A percentile compares a stretch with the other conserved stretches of the same genome.
These are phyloP conservation scores for Acrocephalus arundinaceus DNA, from an alignment of 2,113 vertebrate genomes.

Conservation along the genomic window DNA sequence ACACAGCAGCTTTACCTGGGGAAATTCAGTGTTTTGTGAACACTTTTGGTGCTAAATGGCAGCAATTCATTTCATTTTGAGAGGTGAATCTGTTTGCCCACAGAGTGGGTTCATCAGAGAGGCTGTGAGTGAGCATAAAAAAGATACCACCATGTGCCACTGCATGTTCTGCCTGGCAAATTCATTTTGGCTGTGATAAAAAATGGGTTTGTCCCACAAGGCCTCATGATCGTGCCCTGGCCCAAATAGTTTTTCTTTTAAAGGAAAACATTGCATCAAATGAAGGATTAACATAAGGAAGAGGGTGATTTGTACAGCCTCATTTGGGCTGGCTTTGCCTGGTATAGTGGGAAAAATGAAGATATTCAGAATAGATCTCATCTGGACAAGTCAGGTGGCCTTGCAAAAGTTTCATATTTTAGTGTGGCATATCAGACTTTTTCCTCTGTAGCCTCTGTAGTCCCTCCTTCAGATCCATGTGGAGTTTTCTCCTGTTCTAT, in stretches of 20 bases:
- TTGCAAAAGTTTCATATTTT: neutral
- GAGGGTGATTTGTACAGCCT: neutral
- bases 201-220: neutral
- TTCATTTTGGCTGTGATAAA: neutral
- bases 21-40: neutral
- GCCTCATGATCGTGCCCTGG: neutral
- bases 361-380: neutral
- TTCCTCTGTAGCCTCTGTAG: neutral
- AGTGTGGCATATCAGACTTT: neutral
- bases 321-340: neutral
- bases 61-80: neutral
- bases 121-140: neutral
- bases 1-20: neutral
- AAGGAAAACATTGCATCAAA: slow-evolving; percentile 9
- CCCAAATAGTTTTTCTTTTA: slow-evolving; percentile 19
- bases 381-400: neutral
- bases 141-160: fast-evolving
- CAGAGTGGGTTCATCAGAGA: neutral
- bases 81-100: neutral
- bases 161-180: neutral
- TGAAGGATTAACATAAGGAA: neutral
- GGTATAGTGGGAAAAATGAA: neutral
- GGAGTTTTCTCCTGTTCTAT: neutral
- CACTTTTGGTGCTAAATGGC: neutral
- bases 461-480: neutral